phyloP scores from a whole-genome alignment of 2,113 vertebrate species.

The Clinocottus analis region DNA sequence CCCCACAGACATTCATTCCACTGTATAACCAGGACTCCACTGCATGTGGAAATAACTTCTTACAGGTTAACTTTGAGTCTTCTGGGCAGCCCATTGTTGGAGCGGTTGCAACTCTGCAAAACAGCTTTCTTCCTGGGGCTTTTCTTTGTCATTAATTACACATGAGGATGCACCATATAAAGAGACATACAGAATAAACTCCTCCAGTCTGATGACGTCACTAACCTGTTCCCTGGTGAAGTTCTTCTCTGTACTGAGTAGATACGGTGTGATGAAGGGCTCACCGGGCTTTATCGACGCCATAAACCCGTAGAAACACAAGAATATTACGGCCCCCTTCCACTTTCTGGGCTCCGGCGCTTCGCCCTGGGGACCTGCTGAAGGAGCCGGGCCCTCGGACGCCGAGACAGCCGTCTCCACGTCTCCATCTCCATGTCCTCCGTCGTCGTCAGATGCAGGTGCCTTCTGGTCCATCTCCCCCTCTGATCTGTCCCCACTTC shows the following conservation, averaged over 20 bases:
- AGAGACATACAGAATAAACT: not conserved
- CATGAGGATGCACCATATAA: too few relatives aligned
- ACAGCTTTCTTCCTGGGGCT: not conserved
- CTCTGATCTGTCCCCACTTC: slow-evolving; percentile 5
- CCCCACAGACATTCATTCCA: slow-evolving; percentile 16
- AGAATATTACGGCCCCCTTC: slow-evolving; percentile 83
- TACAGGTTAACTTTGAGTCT: not conserved
- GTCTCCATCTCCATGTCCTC: slow-evolving; percentile 11
- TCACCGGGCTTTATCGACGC: slow-evolving; percentile 88
- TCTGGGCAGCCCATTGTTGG: not conserved
- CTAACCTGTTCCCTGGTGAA: slow-evolving; percentile 87
- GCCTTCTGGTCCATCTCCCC: slow-evolving; percentile 34
- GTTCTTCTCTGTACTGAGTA: slow-evolving; percentile 86
- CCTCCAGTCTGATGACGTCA: not conserved
- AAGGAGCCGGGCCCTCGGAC: not conserved
- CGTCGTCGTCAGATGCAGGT: not conserved
- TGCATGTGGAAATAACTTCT: not conserved
- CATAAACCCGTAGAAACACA: slow-evolving; percentile 93
- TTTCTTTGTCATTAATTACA: not conserved
- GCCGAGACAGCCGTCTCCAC: slow-evolving; percentile 7
- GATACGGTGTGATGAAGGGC: slow-evolving; percentile 89
- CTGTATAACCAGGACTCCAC: slow-evolving; percentile 2
- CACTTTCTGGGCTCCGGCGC: slow-evolving; percentile 58
- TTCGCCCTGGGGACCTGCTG: slow-evolving; percentile 5
- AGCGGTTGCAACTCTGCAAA: not conserved